phyloP scores from a whole-genome alignment of 1,140 invertebrate species.

The Drosophila guanche region DNA sequence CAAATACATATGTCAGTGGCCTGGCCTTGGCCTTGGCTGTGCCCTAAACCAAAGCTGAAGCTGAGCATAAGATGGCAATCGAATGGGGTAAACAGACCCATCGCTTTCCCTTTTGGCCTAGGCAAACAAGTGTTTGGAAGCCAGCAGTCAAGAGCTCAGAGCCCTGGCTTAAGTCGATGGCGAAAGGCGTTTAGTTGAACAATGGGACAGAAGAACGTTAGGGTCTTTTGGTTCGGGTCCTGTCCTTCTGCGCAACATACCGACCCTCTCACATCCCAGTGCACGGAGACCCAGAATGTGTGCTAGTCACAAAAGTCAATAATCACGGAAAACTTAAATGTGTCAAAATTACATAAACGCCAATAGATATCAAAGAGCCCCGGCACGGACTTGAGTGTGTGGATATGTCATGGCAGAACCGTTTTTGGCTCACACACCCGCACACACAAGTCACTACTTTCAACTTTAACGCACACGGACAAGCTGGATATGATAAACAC shows the following conservation, averaged over 20 bases:
- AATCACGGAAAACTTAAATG: slow-evolving; percentile 37
- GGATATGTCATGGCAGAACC: neutral
- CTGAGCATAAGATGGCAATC: slow-evolving; percentile 18
- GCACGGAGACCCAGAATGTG: slow-evolving; percentile 19
- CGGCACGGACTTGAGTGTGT: neutral
- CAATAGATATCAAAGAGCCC: slow-evolving; percentile 9
- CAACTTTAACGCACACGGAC: neutral
- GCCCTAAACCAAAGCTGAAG: neutral
- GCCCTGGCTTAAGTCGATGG: slow-evolving; percentile 31
- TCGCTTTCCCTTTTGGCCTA: slow-evolving; percentile 1
- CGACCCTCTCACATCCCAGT: slow-evolving; percentile 11
- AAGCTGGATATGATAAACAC: too few species aligned
- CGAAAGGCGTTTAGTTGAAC: slow-evolving; percentile 25
- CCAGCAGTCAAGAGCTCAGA: slow-evolving; percentile 38
- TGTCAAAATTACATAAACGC: slow-evolving; percentile 13
- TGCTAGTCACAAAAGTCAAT: slow-evolving; percentile 48
- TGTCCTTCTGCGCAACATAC: slow-evolving; percentile 2
- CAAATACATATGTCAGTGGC: neutral
- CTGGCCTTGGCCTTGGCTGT: neutral
- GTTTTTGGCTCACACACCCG: neutral
- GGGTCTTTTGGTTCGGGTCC: neutral
- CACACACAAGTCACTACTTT: neutral
- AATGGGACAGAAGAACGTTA: too few species aligned
- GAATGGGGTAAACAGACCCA: slow-evolving; percentile 20
- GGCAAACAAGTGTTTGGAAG: slow-evolving; percentile 24